Base-by-base conservation (phyloP, 2,797 vertebrate species). In the Amazonetta brasiliensis region DNA sequence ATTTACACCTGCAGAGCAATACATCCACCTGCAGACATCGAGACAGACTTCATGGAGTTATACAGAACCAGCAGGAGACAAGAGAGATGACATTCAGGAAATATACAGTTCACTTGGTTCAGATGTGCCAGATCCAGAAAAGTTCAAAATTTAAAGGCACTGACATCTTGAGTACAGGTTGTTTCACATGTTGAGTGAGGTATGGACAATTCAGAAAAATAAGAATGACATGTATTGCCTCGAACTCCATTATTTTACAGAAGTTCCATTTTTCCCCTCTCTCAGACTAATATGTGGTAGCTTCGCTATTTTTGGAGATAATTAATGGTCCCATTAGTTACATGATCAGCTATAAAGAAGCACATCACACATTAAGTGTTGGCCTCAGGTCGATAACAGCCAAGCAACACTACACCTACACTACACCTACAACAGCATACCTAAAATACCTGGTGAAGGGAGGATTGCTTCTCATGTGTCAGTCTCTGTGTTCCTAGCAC, bases 1-100 rank as follows among this genome's bases (percentile, higher is more conserved):
- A 50, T 81, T 95, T 92, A 96, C 90, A 91, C 43, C 35, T 85
- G 60, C 75, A 60, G 43, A 39, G 4, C 85, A 82, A 77, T 28
- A 62, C 21, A 31, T 60, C 68, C 28, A 8, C 25, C 39, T 1
- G 46, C 41, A 89, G 71, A 67, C 93, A 90, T 35, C 1, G 2
- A 73, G 43, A 87, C 18, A 88, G 19, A 48, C 3, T 3, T 18
- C 15, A 71, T 0, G 10, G 15, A 35, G 59, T 52, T 69, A 7
- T 23, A 11, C 8, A 19, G 28, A 48, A 82, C 72, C 15, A 75
- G 31, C 15, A 87, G 67, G 3, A 78, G 8, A 4, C 35, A 55
- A 75, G 35, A 39, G 33, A 52, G 20, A 62, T 37, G 55, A 18
- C 22, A 68, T 21, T 55, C 54, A 67, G 69, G 4, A 72, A 43